Conservation (phyloP, 2,113 vertebrate genomes). For the Callaeas wilsoni region DNA sequence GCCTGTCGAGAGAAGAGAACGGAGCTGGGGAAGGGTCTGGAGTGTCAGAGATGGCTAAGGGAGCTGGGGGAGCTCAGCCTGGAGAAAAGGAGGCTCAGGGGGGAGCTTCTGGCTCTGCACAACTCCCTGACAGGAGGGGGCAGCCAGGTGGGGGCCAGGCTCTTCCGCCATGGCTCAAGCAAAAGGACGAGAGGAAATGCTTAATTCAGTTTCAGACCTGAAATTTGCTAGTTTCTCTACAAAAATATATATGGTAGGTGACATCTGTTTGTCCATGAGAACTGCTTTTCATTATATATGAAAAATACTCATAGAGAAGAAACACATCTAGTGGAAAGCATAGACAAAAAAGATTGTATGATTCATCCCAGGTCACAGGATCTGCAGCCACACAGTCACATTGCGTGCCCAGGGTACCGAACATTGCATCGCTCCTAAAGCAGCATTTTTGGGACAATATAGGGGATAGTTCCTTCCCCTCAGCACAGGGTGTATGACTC, state of each 20-base stretch:
- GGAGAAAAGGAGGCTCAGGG: not conserved
- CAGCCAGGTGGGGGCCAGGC: fast-evolving
- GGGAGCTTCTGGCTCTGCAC: not conserved
- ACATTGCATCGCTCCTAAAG: not conserved
- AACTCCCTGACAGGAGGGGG: not conserved
- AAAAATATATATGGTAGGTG: not conserved
- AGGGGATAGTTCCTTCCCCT: not conserved
- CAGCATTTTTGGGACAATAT: not conserved
- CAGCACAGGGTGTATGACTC: not conserved
- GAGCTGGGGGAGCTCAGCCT: not conserved
- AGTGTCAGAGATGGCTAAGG: not conserved
- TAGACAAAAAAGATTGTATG: not conserved
- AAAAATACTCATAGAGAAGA: not conserved
- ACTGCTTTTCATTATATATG: not conserved
- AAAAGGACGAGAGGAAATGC: not conserved
- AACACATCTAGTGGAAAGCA: not conserved
- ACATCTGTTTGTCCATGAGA: not conserved
- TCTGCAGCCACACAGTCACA: not conserved
- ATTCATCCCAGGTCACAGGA: conserved; percentile 34
- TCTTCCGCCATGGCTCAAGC: not conserved
- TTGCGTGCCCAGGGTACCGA: not conserved
- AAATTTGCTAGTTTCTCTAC: not conserved
- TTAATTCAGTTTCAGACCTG: not conserved
- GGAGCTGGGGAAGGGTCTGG: not conserved
- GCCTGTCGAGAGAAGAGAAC: not conserved